Percentiles rank a stretch among this genome's conserved stretches.
Evolutionary conservation across 2,797 vertebrate species (phyloP).

Genomic region (Falco cherrug): DNA sequence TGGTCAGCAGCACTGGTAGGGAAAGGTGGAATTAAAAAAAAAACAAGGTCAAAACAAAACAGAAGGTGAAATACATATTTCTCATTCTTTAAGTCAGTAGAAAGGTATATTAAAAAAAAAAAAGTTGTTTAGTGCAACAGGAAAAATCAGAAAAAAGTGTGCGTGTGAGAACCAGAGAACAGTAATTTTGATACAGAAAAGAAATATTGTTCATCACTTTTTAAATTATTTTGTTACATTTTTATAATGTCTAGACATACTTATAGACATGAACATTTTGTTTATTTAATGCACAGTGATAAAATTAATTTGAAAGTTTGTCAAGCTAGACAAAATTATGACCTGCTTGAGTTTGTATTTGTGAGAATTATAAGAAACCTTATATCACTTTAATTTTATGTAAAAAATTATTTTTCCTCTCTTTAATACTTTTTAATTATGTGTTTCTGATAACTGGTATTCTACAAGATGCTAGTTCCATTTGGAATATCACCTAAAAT

Average conservation of each 20-base stretch:
- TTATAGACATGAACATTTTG: background rate
- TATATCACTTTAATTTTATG: background rate
- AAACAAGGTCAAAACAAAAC: background rate
- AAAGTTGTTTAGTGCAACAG: background rate
- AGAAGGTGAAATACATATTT: background rate
- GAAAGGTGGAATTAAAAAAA: background rate
- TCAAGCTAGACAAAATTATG: background rate
- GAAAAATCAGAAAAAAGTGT: background rate
- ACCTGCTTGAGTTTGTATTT: background rate
- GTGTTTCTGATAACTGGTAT: background rate
- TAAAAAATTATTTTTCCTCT: background rate
- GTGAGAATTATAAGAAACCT: background rate
- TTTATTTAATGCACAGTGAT: background rate
- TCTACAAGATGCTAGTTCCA: background rate
- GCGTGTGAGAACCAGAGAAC: background rate
- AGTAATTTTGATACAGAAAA: background rate
- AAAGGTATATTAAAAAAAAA: background rate
- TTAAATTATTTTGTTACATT: background rate
- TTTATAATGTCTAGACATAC: background rate
- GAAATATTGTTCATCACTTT: background rate
- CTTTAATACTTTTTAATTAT: background rate
- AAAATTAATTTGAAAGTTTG: background rate
- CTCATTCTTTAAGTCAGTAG: background rate
- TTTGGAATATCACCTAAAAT: background rate
- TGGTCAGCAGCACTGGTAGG: background rate